These are phyloP conservation scores for Drosophila ironensis DNA, from an alignment of 1,140 invertebrate genomes.

Conservation along the genomic window DNA sequence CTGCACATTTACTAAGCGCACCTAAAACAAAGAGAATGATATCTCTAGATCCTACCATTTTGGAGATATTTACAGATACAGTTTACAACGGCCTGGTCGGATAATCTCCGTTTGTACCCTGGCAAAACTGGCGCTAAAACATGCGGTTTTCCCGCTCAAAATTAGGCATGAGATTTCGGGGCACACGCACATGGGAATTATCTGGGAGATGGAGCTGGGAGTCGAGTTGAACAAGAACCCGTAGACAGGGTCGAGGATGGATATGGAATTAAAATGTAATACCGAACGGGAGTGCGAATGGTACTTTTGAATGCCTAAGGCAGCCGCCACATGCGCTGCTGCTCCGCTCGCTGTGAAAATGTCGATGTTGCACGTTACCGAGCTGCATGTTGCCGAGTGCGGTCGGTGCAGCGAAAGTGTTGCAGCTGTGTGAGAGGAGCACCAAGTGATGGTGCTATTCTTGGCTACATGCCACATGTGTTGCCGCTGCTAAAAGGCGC, in stretches of 20 bases:
- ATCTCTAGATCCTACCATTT: too few relatives aligned
- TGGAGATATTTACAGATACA: too few relatives aligned
- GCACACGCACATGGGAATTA: too few relatives aligned
- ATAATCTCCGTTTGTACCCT: too few relatives aligned
- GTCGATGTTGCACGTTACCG: not conserved
- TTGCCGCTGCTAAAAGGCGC: constrained; percentile 61
- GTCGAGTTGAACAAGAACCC: constrained; percentile 4
- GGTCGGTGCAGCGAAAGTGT: constrained; percentile 58
- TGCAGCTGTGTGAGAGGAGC: constrained; percentile 35
- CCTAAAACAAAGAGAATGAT: too few relatives aligned
- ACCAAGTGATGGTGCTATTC: constrained; percentile 14
- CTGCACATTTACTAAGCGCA: too few relatives aligned
- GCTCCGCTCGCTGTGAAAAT: not conserved
- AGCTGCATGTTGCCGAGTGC: constrained; percentile 24
- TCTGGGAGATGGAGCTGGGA: not conserved
- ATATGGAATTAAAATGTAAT: not conserved
- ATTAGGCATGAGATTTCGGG: constrained; percentile 24
- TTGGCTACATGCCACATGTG: constrained; percentile 59
- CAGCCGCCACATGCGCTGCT: constrained; percentile 39
- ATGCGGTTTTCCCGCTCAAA: constrained; percentile 24
- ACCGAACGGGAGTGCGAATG: constrained; percentile 5
- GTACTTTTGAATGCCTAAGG: constrained; percentile 10
- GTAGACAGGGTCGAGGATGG: not conserved
- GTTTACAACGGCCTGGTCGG: too few relatives aligned
- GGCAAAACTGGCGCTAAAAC: constrained; percentile 29